phyloP scores from a whole-genome alignment of 2,797 vertebrate species.

The Parambassis ranga region DNA sequence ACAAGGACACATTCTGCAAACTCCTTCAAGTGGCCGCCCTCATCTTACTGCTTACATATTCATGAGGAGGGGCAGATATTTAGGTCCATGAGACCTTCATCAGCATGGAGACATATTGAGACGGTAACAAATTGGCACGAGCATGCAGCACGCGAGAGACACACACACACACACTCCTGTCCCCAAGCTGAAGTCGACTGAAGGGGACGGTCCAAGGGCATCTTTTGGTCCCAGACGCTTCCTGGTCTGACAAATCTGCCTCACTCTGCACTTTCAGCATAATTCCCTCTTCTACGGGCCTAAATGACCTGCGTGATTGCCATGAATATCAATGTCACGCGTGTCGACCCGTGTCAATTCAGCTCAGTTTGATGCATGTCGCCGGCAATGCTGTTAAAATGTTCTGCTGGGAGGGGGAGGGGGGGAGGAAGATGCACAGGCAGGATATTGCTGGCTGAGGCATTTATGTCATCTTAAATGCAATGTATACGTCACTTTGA shows the following conservation, averaged over 20 bases:
- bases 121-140: constrained; percentile 55
- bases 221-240: constrained; percentile 49
- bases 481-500: constrained; percentile 30
- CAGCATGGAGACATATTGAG: constrained; percentile 49
- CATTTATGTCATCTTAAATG: constrained; percentile 42
- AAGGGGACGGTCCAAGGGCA: constrained; percentile 62
- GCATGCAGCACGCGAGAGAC: background rate
- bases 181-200: constrained; percentile 26
- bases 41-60: constrained; percentile 54
- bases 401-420: background rate
- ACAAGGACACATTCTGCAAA: constrained; percentile 41
- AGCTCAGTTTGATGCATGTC: constrained; percentile 47
- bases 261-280: constrained; percentile 58
- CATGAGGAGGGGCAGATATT: constrained; percentile 55
- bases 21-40: constrained; percentile 18
- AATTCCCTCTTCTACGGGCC: constrained; percentile 40
- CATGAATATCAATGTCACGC: constrained; percentile 74
- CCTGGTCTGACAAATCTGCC: constrained; percentile 58
- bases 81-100: constrained; percentile 46
- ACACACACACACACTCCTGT: background rate
- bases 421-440: background rate
- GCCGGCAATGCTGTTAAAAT: constrained; percentile 2
- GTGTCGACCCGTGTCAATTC: constrained; percentile 36
- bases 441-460: constrained; percentile 23
- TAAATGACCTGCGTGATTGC: constrained; percentile 65